These are phyloP conservation scores for Subacronicta megacephala DNA, from an alignment of 2,888 invertebrate species.

Conservation along the genomic window DNA sequence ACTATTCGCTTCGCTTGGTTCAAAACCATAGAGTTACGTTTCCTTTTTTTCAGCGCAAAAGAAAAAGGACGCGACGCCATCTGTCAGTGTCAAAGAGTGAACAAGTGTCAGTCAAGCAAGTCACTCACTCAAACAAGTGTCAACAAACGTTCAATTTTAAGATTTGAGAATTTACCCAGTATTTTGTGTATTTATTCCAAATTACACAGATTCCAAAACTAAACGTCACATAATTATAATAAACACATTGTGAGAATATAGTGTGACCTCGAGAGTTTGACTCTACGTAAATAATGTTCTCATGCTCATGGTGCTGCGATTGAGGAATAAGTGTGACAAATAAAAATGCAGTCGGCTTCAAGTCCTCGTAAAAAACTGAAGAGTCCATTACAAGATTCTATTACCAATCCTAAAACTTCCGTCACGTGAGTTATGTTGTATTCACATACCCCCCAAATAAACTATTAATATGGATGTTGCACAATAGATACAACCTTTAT, in stretches of 20 bases:
- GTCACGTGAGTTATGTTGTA: conserved; percentile 75
- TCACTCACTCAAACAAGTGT: not conserved
- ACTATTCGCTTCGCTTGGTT: too few species aligned
- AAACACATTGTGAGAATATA: not conserved
- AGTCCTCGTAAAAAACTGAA: conserved; percentile 74
- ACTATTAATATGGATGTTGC: not conserved
- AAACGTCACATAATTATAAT: too few species aligned
- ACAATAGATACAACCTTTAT: not conserved
- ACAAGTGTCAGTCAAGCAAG: too few species aligned
- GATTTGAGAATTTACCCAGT: not conserved
- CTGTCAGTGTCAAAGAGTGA: not conserved
- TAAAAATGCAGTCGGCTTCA: conserved; percentile 66
- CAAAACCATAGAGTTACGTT: too few species aligned
- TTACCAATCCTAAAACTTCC: conserved; percentile 76
- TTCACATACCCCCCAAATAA: conserved; percentile 24
- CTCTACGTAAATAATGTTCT: conserved; percentile 18
- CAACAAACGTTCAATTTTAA: not conserved
- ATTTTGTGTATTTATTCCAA: not conserved
- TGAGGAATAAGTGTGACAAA: conserved; percentile 16
- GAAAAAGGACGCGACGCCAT: too few species aligned
- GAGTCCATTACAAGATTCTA: conserved; percentile 68
- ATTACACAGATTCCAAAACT: not conserved
- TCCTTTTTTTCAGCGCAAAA: too few species aligned
- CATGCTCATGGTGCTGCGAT: conserved; percentile 32
- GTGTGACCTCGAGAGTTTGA: conserved; percentile 45